Evolutionary conservation across 2,113 vertebrate species (phyloP).

Genomic region (Nanorana parkeri): DNA sequence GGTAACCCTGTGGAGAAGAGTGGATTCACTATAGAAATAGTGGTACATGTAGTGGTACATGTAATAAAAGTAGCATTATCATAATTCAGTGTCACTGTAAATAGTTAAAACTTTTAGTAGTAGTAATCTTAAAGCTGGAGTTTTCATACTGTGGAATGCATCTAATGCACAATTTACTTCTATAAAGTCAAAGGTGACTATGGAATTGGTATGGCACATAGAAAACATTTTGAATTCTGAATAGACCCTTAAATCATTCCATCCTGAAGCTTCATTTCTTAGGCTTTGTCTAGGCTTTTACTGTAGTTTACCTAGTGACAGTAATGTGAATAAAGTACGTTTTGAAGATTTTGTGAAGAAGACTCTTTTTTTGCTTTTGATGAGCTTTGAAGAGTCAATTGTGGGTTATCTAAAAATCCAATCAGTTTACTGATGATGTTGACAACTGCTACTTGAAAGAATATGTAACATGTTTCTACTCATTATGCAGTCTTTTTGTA

Average conservation of each 20-base stretch:
- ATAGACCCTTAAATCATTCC: not conserved
- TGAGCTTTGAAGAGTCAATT: slow-evolving; percentile 47
- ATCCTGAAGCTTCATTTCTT: not conserved
- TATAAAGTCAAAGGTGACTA: too few species aligned
- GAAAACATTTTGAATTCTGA: too few species aligned
- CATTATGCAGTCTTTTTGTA: slow-evolving; percentile 44
- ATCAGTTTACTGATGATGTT: slow-evolving; percentile 25
- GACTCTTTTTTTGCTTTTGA: slow-evolving; percentile 17
- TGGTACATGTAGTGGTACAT: too few species aligned
- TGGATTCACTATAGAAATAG: too few species aligned
- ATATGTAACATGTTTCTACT: slow-evolving; percentile 5
- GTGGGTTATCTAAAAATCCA: slow-evolving; percentile 44
- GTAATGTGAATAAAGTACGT: slow-evolving; percentile 7
- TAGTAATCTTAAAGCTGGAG: too few species aligned
- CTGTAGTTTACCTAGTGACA: slow-evolving; percentile 4
- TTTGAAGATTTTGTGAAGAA: slow-evolving; percentile 42
- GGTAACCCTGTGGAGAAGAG: too few species aligned
- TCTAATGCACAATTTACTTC: too few species aligned
- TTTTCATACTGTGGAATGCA: too few species aligned
- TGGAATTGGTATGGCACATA: too few species aligned
- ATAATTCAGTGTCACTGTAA: too few species aligned
- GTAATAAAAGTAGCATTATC: too few species aligned
- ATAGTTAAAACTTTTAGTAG: too few species aligned
- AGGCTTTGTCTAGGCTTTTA: slow-evolving; percentile 1
- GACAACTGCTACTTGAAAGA: slow-evolving; percentile 42